Evolutionary conservation across 2,888 invertebrate species (phyloP), one percentile per base, ranked within the genome.

Genomic region (Amiota communis): DNA sequence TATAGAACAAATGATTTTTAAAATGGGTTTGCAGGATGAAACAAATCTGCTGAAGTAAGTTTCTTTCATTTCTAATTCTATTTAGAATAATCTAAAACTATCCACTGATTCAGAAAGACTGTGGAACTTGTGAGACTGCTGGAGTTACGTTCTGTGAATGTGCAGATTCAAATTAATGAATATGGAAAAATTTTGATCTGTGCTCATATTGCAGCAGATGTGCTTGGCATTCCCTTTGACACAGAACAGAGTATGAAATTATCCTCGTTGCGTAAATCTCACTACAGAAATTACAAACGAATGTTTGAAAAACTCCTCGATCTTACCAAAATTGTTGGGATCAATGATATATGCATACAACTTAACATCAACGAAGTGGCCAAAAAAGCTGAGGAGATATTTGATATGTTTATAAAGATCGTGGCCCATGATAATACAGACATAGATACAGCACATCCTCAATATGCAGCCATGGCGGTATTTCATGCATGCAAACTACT

Each of bases 391-490:
- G 91, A 91, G 56, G 90, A 90, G 51, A 91, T 93, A 53, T 86
- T 93, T 0, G 83, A 90, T 0, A 89, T 91, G 61, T 93, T 92
- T 79, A 90, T 90, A 79, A 89, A 86, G 0, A 63, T 81, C 2
- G 71, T 80, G 51, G 76, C 77, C 10, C 85, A 87, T 48, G 91
- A 91, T 77, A 77, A 76, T 46, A 87, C 90, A 81, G 91, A 92
- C 89, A 84, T 91, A 23, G 92, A 93, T 82, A 82, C 92, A 20
- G 90, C 88, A 67, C 91, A 93, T 80, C 93, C 93, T 0, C 93
- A 93, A 78, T 93, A 93, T 88, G 90, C 91, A 1, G 91, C 92
- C 65, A 92, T 93, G 91, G 92, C 93, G 1, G 92, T 93, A 0
- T 92, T 91, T 82, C 92, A 92, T 77, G 92, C 93, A 36, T 92